These are phyloP conservation scores for Lithosia quadra DNA, from an alignment of 2,888 invertebrate genomes.

Conservation along the genomic window DNA sequence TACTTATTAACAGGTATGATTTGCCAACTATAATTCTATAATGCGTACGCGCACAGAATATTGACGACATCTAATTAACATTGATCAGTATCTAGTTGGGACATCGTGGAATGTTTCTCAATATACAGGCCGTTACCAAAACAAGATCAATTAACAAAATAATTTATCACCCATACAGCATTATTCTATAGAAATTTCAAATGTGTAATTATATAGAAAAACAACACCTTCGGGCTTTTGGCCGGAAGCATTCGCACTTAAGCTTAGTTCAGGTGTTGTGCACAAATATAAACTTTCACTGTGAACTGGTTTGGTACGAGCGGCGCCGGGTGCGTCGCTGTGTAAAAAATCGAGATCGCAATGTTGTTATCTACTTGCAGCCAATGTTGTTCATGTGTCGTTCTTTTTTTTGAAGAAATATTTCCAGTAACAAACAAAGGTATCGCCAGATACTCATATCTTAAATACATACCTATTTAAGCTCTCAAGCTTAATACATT, in stretches of 20 bases:
- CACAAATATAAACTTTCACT: constrained; percentile 78
- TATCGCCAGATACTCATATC: no score
- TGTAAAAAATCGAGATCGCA: constrained; percentile 61
- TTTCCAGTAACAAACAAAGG: constrained; percentile 7
- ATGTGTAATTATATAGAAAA: constrained; percentile 66
- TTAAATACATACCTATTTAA: no score
- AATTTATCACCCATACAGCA: constrained; percentile 46
- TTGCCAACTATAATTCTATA: not conserved
- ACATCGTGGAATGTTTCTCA: constrained; percentile 36
- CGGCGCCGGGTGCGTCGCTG: constrained; percentile 56
- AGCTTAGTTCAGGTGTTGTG: constrained; percentile 69
- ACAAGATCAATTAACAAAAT: constrained; percentile 48
- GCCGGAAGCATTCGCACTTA: constrained; percentile 71
- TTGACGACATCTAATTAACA: constrained; percentile 14
- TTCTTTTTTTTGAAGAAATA: constrained; percentile 19
- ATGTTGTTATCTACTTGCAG: constrained; percentile 38
- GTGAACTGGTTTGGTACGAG: constrained; percentile 67
- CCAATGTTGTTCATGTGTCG: constrained; percentile 29
- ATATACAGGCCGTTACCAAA: constrained; percentile 33
- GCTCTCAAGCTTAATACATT: no score
- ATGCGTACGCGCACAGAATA: not conserved
- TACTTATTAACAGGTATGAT: not conserved
- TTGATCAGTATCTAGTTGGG: constrained; percentile 15
- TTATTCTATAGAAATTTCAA: constrained; percentile 59
- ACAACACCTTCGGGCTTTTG: constrained; percentile 69